phyloP scores from a whole-genome alignment of 1,140 invertebrate genomes.

The Metaphire vulgaris region DNA sequence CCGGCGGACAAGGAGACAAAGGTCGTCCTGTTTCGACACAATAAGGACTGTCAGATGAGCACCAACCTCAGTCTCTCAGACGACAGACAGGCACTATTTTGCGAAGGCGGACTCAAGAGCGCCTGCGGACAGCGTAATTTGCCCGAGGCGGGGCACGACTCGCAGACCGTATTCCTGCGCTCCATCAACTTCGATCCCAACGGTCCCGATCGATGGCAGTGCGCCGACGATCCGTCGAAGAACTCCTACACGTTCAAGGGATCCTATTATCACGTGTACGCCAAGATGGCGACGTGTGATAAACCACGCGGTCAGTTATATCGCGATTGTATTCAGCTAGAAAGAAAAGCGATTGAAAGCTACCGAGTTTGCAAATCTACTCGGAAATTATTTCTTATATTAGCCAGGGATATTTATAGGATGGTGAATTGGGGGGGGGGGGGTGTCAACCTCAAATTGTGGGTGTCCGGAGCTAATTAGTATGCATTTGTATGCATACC shows the following conservation, averaged over 20 bases:
- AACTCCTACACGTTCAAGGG: conserved; percentile 25
- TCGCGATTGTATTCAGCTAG: too few species aligned
- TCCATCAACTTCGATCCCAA: conserved; percentile 24
- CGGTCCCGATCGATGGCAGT: conserved; percentile 14
- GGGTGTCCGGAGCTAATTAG: too few species aligned
- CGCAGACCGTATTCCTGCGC: conserved; percentile 23
- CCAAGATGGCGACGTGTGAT: conserved; percentile 24
- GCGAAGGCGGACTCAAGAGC: conserved; percentile 22
- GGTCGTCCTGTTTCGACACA: conserved; percentile 12
- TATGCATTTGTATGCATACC: too few species aligned
- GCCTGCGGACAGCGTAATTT: conserved; percentile 25
- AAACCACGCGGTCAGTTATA: conserved; percentile 8
- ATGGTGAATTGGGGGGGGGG: too few species aligned
- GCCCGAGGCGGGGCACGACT: conserved; percentile 12
- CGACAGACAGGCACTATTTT: conserved; percentile 28
- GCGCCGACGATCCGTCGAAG: not conserved
- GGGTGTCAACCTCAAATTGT: too few species aligned
- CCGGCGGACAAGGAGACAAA: conserved; percentile 8
- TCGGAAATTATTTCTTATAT: too few species aligned
- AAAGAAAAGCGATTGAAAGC: too few species aligned
- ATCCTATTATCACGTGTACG: conserved; percentile 30
- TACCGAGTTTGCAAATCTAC: too few species aligned
- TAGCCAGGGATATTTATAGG: too few species aligned
- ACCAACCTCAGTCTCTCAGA: conserved; percentile 21
- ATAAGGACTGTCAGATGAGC: conserved; percentile 23